Evolutionary conservation across 2,797 vertebrate genomes (phyloP).

Genomic region (Catharus ustulatus): DNA sequence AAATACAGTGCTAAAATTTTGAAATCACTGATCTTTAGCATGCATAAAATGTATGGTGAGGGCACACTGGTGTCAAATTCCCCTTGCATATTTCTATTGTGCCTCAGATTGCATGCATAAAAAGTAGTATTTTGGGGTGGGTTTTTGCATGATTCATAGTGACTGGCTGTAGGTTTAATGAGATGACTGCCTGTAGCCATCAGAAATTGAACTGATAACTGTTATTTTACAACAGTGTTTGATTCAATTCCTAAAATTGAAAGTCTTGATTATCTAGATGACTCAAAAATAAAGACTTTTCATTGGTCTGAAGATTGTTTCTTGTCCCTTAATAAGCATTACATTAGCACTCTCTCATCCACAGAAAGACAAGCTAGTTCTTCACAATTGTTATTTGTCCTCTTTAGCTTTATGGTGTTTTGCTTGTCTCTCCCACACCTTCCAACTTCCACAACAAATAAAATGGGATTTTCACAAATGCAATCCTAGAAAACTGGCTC

Average conservation of each 20-base stretch:
- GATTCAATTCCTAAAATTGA: neutral
- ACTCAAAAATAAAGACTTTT: neutral
- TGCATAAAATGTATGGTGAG: neutral
- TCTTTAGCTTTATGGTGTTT: neutral
- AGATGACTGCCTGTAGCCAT: neutral
- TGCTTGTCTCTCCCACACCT: neutral
- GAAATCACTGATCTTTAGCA: neutral
- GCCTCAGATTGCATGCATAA: neutral
- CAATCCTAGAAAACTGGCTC: neutral
- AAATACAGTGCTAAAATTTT: slow-evolving; percentile 2
- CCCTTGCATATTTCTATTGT: neutral
- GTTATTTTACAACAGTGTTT: neutral
- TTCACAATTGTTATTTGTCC: neutral
- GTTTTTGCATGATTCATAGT: neutral
- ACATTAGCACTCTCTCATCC: neutral
- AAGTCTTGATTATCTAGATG: neutral
- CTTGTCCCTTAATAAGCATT: neutral
- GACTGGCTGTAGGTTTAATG: neutral
- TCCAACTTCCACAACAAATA: neutral
- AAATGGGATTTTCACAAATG: neutral
- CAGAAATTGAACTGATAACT: neutral
- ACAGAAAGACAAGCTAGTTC: neutral
- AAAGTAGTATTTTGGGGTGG: neutral
- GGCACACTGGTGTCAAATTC: neutral
- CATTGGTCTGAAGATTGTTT: neutral